Base-by-base conservation (phyloP, 2,797 vertebrate genomes). In the Melanotaenia maccullochi region DNA sequence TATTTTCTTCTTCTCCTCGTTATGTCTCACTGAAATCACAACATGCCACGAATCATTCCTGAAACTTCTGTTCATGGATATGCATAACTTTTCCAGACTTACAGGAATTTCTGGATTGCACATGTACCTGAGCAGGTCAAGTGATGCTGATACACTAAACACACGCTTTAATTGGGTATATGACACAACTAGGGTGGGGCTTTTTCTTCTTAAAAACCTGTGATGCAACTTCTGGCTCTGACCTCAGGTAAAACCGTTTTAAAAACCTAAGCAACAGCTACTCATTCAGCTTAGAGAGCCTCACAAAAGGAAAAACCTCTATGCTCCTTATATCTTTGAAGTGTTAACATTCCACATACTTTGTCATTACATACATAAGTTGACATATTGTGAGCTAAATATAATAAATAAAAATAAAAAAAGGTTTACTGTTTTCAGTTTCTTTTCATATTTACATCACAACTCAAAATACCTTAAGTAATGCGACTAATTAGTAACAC, bases 181-280 rank as follows among this genome's bases (percentile, higher is more conserved):
- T 42, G 65, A 16, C 75, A 58, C 55, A 58, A 71, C 54, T n/a
- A 65, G 75, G 79, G 84, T 85, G 82, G 79, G 69, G 73, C 78
- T 13, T 38, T 20, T 66, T 65, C 66, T 60, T 28, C 36, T 7
- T 38, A 42, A 64, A 76, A 81, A 70, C 32, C 61, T 32, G 51
- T 65, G n/a, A 75, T 81, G 12, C 20, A 52, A 25, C 7, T 22
- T 54, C 11, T 44, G 8, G 1, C 56, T 25, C 13, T 36, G 20
- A 36, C n/a, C 36, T 49, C 8, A 25, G 18, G 16, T 33, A 32
- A 47, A 62, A 63, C 42, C 20, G 5, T 52, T 42, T 3, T 20
- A 6, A 70, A 38, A 20, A 30, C 32, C 3, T 1, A 9, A 49
- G 33, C 5, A 62, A 24, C 12, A 36, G n/a, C 5, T 22, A 9